Conservation (phyloP, 2,888 invertebrate genomes). For the Andrena chrysosceles region DNA sequence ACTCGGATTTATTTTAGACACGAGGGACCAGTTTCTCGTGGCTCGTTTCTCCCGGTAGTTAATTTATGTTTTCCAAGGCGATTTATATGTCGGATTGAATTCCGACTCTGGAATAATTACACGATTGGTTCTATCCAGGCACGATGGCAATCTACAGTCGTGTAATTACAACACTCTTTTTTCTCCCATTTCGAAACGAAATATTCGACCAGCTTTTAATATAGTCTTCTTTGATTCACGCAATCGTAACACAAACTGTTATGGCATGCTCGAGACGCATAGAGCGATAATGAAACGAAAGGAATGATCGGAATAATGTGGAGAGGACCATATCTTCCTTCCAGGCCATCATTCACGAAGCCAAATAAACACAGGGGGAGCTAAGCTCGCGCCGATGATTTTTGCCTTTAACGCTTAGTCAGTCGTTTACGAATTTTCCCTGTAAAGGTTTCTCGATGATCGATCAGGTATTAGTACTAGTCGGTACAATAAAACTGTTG, state of each 20-base stretch:
- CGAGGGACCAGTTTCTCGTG: conserved; percentile 38
- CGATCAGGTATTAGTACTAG: conserved; percentile 37
- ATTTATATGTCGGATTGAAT: conserved; percentile 58
- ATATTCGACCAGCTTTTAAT: conserved; percentile 15
- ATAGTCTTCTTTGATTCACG: not conserved
- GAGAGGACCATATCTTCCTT: conserved; percentile 52
- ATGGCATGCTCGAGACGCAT: not conserved
- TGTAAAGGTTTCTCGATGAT: conserved; percentile 46
- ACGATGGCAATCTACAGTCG: conserved; percentile 31
- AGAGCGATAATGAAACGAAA: not conserved
- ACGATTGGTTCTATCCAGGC: conserved; percentile 46
- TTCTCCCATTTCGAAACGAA: conserved; percentile 6
- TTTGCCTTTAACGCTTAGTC: conserved; percentile 75
- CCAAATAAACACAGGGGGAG: conserved; percentile 77
- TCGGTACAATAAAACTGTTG: not conserved
- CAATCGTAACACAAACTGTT: conserved; percentile 26
- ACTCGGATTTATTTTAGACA: conserved; percentile 41
- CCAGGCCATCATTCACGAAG: conserved; percentile 65
- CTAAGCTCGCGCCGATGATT: conserved; percentile 49
- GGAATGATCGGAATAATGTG: conserved; percentile 18
- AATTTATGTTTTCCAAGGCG: conserved; percentile 53
- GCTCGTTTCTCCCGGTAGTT: conserved; percentile 43
- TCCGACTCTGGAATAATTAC: conserved; percentile 51
- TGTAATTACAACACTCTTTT: conserved; percentile 41
- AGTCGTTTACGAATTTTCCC: conserved; percentile 69